These are phyloP conservation scores for Lithosia quadra DNA, from an alignment of 2,888 invertebrate species.

Conservation along the genomic window DNA sequence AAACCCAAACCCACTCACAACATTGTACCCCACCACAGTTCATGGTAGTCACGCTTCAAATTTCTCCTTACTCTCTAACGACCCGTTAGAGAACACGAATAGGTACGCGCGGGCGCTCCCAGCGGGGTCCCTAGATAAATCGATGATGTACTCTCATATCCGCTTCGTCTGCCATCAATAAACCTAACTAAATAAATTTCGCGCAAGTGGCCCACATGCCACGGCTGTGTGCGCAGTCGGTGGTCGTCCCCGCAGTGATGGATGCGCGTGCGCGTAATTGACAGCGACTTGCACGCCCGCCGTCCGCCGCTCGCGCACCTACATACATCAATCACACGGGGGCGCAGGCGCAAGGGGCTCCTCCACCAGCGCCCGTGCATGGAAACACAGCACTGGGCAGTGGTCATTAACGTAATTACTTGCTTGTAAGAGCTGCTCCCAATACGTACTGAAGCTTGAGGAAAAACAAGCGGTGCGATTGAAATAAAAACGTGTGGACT, in stretches of 20 bases:
- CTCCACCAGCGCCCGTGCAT: conserved; percentile 13
- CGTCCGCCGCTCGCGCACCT: too few relatives aligned
- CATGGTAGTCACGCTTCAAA: not conserved
- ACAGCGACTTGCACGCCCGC: conserved; percentile 55
- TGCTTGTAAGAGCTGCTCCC: conserved; percentile 8
- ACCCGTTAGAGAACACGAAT: not conserved
- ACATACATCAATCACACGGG: conserved; percentile 47
- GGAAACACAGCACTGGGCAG: conserved; percentile 25
- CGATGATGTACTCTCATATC: conserved; percentile 9
- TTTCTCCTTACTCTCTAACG: not conserved
- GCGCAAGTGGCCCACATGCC: conserved; percentile 18
- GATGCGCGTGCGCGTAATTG: conserved; percentile 66
- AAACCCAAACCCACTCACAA: not conserved
- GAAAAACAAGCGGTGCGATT: not conserved
- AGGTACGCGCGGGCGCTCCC: not conserved
- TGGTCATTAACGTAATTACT: conserved; percentile 34
- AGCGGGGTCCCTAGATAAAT: not conserved
- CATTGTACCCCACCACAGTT: not conserved
- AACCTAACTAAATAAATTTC: conserved; percentile 15
- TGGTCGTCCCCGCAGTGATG: conserved; percentile 52
- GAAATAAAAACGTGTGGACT: conserved; percentile 11
- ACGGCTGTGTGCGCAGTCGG: conserved; percentile 24
- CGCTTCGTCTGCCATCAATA: conserved; percentile 17
- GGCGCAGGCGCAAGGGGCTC: conserved; percentile 14
- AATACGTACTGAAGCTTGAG: not conserved